These are phyloP conservation scores for Chesias legatella DNA, from an alignment of 2,888 invertebrate genomes.

Conservation along the genomic window DNA sequence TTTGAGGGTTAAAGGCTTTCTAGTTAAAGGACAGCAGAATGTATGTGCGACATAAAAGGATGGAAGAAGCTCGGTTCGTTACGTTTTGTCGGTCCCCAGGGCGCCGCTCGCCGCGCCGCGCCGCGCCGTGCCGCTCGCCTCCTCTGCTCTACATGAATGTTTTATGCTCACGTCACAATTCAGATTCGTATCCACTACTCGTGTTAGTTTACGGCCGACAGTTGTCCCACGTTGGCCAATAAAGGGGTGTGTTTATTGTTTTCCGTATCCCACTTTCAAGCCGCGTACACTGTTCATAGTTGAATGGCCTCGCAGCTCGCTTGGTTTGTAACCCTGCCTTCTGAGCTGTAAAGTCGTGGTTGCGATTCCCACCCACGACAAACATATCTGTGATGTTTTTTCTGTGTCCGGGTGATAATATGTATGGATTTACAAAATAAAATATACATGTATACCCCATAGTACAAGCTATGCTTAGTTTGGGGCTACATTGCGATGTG, in stretches of 20 bases:
- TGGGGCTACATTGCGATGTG: too few species aligned
- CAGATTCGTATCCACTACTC: conserved; percentile 71
- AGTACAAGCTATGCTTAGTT: too few species aligned
- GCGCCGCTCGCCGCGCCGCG: conserved; percentile 52
- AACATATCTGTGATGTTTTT: too few species aligned
- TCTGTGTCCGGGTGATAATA: too few species aligned
- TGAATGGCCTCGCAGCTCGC: conserved; percentile 33
- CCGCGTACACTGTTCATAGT: too few species aligned
- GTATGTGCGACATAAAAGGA: conserved; percentile 71
- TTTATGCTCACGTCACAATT: conserved; percentile 69
- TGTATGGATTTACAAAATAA: too few species aligned
- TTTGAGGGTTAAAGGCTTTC: too few species aligned
- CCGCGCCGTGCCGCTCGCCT: conserved; percentile 46
- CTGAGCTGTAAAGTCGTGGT: too few species aligned
- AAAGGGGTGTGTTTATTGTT: conserved; percentile 62
- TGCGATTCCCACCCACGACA: too few species aligned
- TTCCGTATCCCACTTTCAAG: conserved; percentile 48
- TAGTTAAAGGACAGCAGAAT: too few species aligned
- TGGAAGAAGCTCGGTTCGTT: conserved; percentile 69
- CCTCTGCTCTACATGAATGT: conserved; percentile 62
- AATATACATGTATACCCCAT: too few species aligned
- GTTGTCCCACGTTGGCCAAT: conserved; percentile 50
- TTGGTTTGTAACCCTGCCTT: too few species aligned
- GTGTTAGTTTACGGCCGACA: conserved; percentile 50
- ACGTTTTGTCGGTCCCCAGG: conserved; percentile 74